Conservation (phyloP, 1,140 invertebrate genomes). For the Bombus pascuorum region DNA sequence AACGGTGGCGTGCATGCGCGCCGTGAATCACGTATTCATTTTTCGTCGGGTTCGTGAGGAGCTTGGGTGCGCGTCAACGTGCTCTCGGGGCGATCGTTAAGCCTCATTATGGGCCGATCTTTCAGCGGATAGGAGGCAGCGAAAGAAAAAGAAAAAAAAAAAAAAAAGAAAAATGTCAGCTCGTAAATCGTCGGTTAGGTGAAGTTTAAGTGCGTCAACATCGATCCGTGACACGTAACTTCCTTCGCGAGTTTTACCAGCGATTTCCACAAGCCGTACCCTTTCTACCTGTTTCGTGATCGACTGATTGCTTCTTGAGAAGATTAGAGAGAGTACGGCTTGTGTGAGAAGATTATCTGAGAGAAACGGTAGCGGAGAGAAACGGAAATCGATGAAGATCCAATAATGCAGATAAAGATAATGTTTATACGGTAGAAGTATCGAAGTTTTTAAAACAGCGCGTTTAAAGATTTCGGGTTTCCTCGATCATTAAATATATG, state of each 20-base stretch:
- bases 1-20: conserved; percentile 70
- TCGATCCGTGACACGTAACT: conserved; percentile 39
- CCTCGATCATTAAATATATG: no score
- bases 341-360: not conserved
- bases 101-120: conserved; percentile 75
- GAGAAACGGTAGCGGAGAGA: not conserved
- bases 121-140: conserved; percentile 67
- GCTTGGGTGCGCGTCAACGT: conserved; percentile 70
- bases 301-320: not conserved
- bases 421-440: not conserved
- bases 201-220: conserved; percentile 39
- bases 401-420: not conserved
- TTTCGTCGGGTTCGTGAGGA: conserved; percentile 69
- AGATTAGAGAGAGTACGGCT: not conserved
- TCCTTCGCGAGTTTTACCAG: not conserved
- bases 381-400: conserved; percentile 15
- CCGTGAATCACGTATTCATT: conserved; percentile 77
- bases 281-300: not conserved
- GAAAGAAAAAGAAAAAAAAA: conserved; percentile 19
- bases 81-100: conserved; percentile 73
- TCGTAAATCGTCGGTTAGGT: conserved; percentile 55
- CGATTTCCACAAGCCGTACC: conserved; percentile 12
- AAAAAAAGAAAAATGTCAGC: conserved; percentile 71
- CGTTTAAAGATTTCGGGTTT: no score
- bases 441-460: no score